Evolutionary conservation across 2,797 vertebrate species (phyloP), one percentile per base, ranked within the genome.

Genomic region (Scyliorhinus canicula): DNA sequence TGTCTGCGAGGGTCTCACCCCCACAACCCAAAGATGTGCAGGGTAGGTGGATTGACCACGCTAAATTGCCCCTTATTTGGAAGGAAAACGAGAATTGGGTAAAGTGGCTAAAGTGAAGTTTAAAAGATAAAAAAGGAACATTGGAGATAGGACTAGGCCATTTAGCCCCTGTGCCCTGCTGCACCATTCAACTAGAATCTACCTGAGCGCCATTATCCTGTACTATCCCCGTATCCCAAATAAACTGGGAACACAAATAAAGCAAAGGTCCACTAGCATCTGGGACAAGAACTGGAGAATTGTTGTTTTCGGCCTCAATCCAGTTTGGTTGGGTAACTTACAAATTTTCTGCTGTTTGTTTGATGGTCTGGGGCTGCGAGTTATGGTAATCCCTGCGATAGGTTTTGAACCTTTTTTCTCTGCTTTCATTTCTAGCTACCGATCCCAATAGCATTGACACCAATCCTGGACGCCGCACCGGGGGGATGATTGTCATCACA

Each of bases 401-500:
- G 6, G 21, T 65, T 65, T 65, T 47, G 1, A 44, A 82, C 44
- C 19, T 9, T 11, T 24, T 91, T 24, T 4, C 9, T 86, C 2
- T 65, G n/a, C 40, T 65, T 91, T 91, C 44, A 44, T 74, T 74
- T 95, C 8, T 95, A 97, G 96, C 96, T 35, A 85, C 79, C 88
- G 40, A 82, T 47, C 95, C 96, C 0, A 82, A 95, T 65, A 55
- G 95, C 95, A 96, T 98, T 0, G 96, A 97, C 93, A 96, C 96
- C 0, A 88, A 28, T 52, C 97, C 97, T 0, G 14, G 67, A 0
- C 85, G 77, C 35, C 95, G 60, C 0, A 95, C 96, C 8, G 96
- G 97, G 0, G 95, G 71, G 4, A 95, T 96, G 96, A 96, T 98
- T 0, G 12, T 97, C 84, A 96, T 98, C 14, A 77, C 97, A 1